Evolutionary conservation across 2,113 vertebrate species (phyloP).

Genomic region (Equus przewalskii): DNA sequence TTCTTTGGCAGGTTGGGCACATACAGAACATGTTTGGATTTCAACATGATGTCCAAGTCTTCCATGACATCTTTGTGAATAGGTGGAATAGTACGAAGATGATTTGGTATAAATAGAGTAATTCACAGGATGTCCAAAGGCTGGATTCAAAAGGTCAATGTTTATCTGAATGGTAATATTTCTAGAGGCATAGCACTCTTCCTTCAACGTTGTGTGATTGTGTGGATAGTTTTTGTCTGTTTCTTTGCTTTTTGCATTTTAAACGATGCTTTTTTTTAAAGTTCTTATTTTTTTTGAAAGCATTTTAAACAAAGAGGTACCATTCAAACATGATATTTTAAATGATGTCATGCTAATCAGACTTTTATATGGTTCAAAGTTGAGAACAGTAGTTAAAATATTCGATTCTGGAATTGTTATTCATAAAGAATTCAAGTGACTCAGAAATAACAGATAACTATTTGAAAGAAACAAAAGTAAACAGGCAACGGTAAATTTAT

Average conservation of each 20-base stretch:
- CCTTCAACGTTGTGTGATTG: background rate
- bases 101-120: background rate
- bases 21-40: background rate
- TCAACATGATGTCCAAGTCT: background rate
- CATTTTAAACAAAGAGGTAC: background rate
- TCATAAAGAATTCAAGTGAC: background rate
- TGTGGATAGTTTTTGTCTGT: background rate
- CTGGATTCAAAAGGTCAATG: background rate
- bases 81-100: background rate
- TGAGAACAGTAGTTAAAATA: background rate
- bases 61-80: background rate
- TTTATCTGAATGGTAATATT: background rate
- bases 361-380: background rate
- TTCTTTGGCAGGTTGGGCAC: background rate
- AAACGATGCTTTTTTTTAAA: background rate
- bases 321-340: background rate
- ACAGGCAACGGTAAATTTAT: background rate
- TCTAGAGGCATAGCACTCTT: background rate
- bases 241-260: background rate
- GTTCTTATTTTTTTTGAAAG: background rate
- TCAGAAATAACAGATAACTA: background rate
- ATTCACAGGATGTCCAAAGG: background rate
- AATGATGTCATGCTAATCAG: background rate
- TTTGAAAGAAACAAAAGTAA: slow-evolving; percentile 5
- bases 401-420: background rate